These are phyloP conservation scores for Paramuricea clavata DNA, from an alignment of 92 coral and sea anemone genomes.

Conservation along the genomic window DNA sequence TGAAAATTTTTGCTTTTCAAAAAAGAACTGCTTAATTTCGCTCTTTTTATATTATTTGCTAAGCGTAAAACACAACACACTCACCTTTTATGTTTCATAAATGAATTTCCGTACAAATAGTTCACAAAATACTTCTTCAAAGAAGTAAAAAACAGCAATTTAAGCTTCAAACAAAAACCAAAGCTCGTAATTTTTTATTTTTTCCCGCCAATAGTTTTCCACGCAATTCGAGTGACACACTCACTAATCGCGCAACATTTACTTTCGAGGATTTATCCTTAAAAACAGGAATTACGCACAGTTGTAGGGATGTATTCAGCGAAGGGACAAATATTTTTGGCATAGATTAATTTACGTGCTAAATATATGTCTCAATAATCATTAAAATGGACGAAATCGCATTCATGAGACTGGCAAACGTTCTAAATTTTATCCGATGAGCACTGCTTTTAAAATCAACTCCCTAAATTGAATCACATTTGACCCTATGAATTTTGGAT, in stretches of 20 bases:
- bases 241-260: conserved; percentile 11
- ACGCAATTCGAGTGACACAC: background rate
- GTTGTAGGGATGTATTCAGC: no score
- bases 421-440: no score
- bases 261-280: no score
- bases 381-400: no score
- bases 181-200: background rate
- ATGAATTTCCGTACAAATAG: background rate
- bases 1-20: background rate
- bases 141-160: background rate
- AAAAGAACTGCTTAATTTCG: background rate
- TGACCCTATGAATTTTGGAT: no score
- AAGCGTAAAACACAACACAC: background rate
- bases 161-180: background rate
- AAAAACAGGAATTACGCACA: no score
- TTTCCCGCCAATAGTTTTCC: conserved; percentile 26
- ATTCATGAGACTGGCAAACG: no score
- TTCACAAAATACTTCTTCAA: background rate
- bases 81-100: background rate
- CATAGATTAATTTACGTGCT: no score
- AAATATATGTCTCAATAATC: background rate
- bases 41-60: background rate
- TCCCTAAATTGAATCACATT: no score
- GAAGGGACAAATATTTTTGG: no score
- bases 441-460: no score